Evolutionary conservation across 2,888 invertebrate species (phyloP).

Genomic region (Spodoptera picta): DNA sequence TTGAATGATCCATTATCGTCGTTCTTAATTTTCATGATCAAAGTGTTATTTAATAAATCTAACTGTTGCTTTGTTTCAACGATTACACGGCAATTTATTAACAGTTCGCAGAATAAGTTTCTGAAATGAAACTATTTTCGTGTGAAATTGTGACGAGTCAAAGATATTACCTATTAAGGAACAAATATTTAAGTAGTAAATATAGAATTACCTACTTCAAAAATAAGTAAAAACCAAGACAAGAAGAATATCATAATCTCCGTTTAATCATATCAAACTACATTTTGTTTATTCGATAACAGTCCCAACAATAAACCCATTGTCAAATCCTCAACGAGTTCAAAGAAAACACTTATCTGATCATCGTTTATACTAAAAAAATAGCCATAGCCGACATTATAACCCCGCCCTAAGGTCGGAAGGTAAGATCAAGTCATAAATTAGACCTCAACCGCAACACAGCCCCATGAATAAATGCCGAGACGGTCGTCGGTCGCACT

Average conservation of each 20-base stretch:
- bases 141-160: no score
- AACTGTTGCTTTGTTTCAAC: not conserved
- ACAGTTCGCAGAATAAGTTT: not conserved
- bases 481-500: conserved; percentile 8
- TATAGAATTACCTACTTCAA: no score
- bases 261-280: no score
- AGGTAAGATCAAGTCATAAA: conserved; percentile 63
- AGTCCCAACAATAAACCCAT: no score
- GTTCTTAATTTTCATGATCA: conserved; percentile 11
- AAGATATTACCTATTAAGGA: no score
- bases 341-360: no score
- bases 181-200: no score
- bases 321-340: no score
- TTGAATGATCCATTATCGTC: conserved; percentile 3
- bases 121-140: no score
- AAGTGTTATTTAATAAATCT: conserved; percentile 7
- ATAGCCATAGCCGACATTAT: conserved; percentile 7
- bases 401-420: conserved; percentile 7
- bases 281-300: no score
- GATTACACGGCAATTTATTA: conserved; percentile 15
- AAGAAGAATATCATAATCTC: no score
- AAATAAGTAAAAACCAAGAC: no score
- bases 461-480: conserved; percentile 47
- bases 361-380: not conserved
- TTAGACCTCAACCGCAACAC: conserved; percentile 40